Base-by-base conservation (phyloP, 2,113 vertebrate species). In the Albula goreensis region DNA sequence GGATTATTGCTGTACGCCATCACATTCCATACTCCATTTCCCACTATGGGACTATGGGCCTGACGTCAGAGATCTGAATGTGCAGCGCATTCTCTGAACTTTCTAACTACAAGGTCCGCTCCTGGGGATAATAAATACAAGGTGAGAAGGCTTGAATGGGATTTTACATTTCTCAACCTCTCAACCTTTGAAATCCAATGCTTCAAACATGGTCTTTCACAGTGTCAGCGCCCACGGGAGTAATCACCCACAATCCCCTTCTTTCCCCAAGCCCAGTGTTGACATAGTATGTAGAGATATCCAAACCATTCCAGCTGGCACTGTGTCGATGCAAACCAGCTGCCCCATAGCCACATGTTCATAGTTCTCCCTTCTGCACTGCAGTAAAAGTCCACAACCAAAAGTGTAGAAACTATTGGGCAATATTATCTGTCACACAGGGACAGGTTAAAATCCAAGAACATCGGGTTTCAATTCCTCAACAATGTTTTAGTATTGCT, bases 81-180 rank as follows among this genome's bases (percentile, higher is more conserved):
- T 74, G 70, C 31, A 7, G n/a, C 31, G 25, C 22, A 9, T 2
- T 5, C 70, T 74, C 70, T 22, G 70, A 74, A 74, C 25, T 74
- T 22, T 74, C 70, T n/a, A 11, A 74, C 31, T 74, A 74, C 70
- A 74, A 11, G n/a, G 25, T 25, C 9, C n/a, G 70, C n/a, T 74
- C 70, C n/a, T 74, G 4, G n/a, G 70, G 70, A 74, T 74, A 74
- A 31, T 31, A 74, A 74, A 74, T 74, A 74, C 70, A 74, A 74
- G 70, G 70, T 74, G 70, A 74, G 70, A 74, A 74, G 70, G 70
- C 70, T 74, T 74, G 70, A 74, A 74, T 74, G 70, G n/a, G 70
- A 74, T 74, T 74, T 74, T 74, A 8, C 5, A 74, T 31, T 74
- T 74, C n/a, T 22, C 70, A 74, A 22, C 70, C n/a, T 74, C 70